Evolutionary conservation across 2,888 invertebrate species (phyloP), one percentile per base, ranked within the genome.

Genomic region (Ditula angustiorana): DNA sequence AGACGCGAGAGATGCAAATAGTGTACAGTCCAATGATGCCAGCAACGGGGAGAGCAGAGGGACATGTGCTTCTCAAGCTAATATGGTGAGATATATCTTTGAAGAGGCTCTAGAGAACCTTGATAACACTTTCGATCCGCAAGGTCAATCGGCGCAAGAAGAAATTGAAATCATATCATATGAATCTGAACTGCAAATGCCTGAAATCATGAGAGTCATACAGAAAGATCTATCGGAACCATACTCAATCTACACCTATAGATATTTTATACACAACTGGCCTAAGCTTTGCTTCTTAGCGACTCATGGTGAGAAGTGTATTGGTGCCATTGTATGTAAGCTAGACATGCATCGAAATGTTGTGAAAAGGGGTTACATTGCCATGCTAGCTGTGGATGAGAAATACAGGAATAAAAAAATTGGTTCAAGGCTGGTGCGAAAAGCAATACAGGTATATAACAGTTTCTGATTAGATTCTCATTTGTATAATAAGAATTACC

Each of bases 181-280:
- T 87, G 96, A 98, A 92, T 98, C 98, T 79, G 99, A 99, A 94
- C 91, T 97, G 74, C 99, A 99, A 93, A 99, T 99, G 98, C 98
- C 98, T 79, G 97, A 98, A 91, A 99, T 99, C 76, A 99, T 99
- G 98, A 96, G 97, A 93, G 96, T 99, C 82, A 99, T 99, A 87
- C 99, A 99, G 86, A 99, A 98, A 89, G 99, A 99, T 94, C 95
- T 99, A 76, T 99, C 99, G 67, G 99, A 99, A 95, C 99, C 99
- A 37, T 99, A 99, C 94, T 99, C 99, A 73, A 99, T 99, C 94
- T 99, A 99, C 92, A 99, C 99, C 28, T 99, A 99, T 94, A 96
- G 99, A 93, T 99, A 99, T 94, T 99, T 99, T 94, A 99, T 99
- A 87, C 99, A 99, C 90, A 99, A 99, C 90, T 99, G 99, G 99